Evolutionary conservation across 2,888 invertebrate species (phyloP).

Genomic region (Leptinotarsa tumamoca): DNA sequence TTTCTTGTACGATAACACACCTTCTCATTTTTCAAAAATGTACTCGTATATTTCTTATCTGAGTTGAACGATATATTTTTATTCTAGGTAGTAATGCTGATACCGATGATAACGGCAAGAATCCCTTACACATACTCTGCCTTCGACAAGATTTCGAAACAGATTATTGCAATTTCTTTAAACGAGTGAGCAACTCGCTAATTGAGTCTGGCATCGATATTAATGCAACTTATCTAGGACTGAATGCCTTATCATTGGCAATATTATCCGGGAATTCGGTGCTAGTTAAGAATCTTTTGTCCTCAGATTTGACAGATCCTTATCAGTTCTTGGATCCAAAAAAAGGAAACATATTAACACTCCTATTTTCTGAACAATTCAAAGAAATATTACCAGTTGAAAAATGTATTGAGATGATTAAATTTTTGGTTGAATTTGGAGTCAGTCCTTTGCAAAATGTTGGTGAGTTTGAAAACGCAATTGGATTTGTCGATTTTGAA

Average conservation of each 20-base stretch:
- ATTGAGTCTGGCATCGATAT: constrained; percentile 47
- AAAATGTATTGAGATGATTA: constrained; percentile 51
- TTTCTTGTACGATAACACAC: too few relatives aligned
- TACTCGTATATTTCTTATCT: too few relatives aligned
- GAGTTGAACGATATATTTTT: neutral
- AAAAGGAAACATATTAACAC: constrained; percentile 61
- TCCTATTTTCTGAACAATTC: constrained; percentile 59
- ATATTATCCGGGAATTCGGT: constrained; percentile 59
- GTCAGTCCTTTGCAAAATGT: constrained; percentile 59
- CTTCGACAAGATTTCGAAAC: constrained; percentile 59
- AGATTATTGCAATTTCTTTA: constrained; percentile 51
- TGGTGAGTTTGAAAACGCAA: constrained; percentile 54
- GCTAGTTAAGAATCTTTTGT: constrained; percentile 54
- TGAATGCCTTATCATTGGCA: constrained; percentile 61
- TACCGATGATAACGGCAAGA: constrained; percentile 57
- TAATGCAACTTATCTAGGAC: constrained; percentile 59
- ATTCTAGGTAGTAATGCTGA: constrained; percentile 29
- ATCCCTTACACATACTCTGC: constrained; percentile 61
- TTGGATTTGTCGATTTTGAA: constrained; percentile 55
- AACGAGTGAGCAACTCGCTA: constrained; percentile 50
- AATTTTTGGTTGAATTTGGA: constrained; percentile 51
- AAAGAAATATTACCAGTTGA: constrained; percentile 50
- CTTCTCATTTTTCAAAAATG: too few relatives aligned
- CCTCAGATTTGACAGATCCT: constrained; percentile 54
- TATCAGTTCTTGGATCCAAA: constrained; percentile 54